phyloP scores from a whole-genome alignment of 1,140 invertebrate genomes.

The Sinonovacula constricta region DNA sequence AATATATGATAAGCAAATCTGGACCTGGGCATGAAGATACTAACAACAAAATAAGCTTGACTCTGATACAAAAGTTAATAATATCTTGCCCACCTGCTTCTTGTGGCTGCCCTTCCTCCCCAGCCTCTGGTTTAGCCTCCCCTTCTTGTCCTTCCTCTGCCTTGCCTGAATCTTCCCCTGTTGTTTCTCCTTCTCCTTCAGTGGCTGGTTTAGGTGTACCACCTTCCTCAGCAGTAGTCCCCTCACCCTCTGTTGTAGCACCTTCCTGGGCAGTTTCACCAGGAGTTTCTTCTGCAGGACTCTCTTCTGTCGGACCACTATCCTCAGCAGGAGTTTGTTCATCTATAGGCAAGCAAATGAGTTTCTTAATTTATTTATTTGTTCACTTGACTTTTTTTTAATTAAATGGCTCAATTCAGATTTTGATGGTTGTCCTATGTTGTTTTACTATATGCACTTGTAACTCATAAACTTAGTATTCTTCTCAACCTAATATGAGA shows the following conservation, averaged over 20 bases:
- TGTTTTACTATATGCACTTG: too few relatives aligned
- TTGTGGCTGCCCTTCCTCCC: too few relatives aligned
- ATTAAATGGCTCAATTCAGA: neutral
- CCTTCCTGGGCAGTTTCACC: slow-evolving; percentile 32
- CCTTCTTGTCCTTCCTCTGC: slow-evolving; percentile 44
- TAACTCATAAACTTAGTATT: too few relatives aligned
- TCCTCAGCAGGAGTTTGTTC: slow-evolving; percentile 8
- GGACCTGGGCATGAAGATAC: too few relatives aligned
- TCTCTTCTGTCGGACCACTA: slow-evolving; percentile 11
- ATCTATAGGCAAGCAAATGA: slow-evolving; percentile 5
- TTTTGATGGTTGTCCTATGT: neutral
- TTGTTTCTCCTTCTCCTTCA: slow-evolving; percentile 46
- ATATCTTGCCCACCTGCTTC: too few relatives aligned
- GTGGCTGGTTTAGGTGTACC: slow-evolving; percentile 9
- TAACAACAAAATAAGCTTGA: too few relatives aligned
- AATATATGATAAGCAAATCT: too few relatives aligned
- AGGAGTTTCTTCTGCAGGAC: slow-evolving; percentile 17
- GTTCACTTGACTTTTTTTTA: slow-evolving; percentile 9
- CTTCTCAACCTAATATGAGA: too few relatives aligned
- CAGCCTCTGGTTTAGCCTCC: slow-evolving; percentile 5
- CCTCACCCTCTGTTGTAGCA: slow-evolving; percentile 23
- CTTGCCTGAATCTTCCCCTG: slow-evolving; percentile 26
- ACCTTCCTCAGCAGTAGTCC: slow-evolving; percentile 30
- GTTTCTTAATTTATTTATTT: slow-evolving; percentile 3
- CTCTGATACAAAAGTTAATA: too few relatives aligned